These are phyloP conservation scores for Calycopis cecrops DNA, from an alignment of 1,140 invertebrate species.

Conservation along the genomic window DNA sequence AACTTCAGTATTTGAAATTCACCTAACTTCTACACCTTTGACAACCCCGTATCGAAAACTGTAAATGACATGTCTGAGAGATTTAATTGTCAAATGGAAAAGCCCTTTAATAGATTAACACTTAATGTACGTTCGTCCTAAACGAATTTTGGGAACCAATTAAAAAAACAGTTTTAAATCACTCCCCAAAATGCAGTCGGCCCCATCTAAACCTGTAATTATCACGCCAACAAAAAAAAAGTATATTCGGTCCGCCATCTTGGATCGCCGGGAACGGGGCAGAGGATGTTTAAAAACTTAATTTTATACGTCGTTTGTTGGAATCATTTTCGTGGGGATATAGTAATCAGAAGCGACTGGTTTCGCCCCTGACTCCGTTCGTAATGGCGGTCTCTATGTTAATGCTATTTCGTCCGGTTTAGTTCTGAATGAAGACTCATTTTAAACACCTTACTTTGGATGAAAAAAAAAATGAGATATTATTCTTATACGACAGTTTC, in stretches of 20 bases:
- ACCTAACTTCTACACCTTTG: too few relatives aligned
- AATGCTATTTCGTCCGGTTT: slow-evolving; percentile 1
- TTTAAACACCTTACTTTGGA: too few relatives aligned
- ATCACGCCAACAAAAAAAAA: slow-evolving; percentile 36
- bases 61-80: too few relatives aligned
- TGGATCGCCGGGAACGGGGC: slow-evolving; percentile 27
- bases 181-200: slow-evolving; percentile 25
- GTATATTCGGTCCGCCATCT: slow-evolving; percentile 35
- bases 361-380: slow-evolving; percentile 15
- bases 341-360: slow-evolving; percentile 32
- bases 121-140: slow-evolving; percentile 4
- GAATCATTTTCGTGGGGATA: slow-evolving; percentile 34
- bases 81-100: too few relatives aligned
- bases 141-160: slow-evolving; percentile 23
- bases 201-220: slow-evolving; percentile 35
- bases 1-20: too few relatives aligned
- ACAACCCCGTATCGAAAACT: too few relatives aligned
- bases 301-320: slow-evolving; percentile 44
- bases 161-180: slow-evolving; percentile 25
- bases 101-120: too few relatives aligned
- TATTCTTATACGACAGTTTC: too few relatives aligned
- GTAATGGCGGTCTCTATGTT: slow-evolving; percentile 16
- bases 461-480: too few relatives aligned
- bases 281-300: slow-evolving; percentile 47
- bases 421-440: too few relatives aligned